Conservation (phyloP, 2,113 vertebrate genomes). For the Rhinolophus ferrumequinum region DNA sequence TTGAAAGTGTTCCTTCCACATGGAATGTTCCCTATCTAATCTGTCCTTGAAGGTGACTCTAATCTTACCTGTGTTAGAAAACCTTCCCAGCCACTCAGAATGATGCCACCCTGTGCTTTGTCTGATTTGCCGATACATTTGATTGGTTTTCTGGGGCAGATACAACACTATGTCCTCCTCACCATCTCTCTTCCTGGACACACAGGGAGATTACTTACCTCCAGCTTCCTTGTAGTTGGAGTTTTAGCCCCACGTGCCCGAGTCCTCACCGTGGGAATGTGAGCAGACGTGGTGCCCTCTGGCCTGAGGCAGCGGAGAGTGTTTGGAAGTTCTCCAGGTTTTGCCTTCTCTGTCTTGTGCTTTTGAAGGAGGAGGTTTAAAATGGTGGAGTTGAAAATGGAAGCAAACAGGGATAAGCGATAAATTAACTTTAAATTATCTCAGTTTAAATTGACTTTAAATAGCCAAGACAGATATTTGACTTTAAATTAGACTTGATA, state of each 20-base stretch:
- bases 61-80: not conserved
- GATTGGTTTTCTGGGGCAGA: not conserved
- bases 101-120: rapidly evolving
- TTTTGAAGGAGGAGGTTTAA: not conserved
- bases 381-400: not conserved
- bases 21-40: not conserved
- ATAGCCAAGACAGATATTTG: not conserved
- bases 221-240: not conserved
- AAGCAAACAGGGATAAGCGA: not conserved
- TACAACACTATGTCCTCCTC: not conserved
- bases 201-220: too few species aligned
- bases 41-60: not conserved
- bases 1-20: not conserved
- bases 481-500: not conserved
- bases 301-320: not conserved
- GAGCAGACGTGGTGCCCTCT: not conserved
- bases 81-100: not conserved
- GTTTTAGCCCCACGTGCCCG: not conserved
- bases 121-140: not conserved
- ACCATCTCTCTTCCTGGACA: not conserved
- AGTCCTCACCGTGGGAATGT: not conserved
- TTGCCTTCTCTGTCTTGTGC: not conserved
- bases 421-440: too few species aligned
- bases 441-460: not conserved
- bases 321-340: too few species aligned